Conservation (phyloP, 2,888 invertebrate species). For the Andrena trimmerana region DNA sequence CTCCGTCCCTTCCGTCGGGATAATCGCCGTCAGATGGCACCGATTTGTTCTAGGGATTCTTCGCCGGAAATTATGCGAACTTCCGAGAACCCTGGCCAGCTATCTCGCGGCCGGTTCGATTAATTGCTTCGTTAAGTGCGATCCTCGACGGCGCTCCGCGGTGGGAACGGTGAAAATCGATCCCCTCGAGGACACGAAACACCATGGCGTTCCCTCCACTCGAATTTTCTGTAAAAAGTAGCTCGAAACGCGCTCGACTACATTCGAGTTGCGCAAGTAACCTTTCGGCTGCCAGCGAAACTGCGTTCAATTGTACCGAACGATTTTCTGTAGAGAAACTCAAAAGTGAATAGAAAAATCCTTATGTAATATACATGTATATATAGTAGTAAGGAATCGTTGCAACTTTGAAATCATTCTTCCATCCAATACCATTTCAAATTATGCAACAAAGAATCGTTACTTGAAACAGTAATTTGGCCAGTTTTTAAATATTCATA, state of each 20-base stretch:
- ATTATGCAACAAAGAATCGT: slow-evolving; percentile 20
- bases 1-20: background rate
- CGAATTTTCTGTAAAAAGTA: slow-evolving; percentile 21
- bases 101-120: background rate
- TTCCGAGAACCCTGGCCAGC: slow-evolving; percentile 32
- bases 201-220: background rate
- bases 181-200: slow-evolving; percentile 7
- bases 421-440: background rate
- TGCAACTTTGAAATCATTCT: background rate
- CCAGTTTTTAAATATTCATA: too few relatives aligned
- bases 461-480: too few relatives aligned
- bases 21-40: slow-evolving; percentile 56
- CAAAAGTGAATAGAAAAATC: background rate
- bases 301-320: background rate
- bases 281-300: slow-evolving; percentile 6
- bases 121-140: slow-evolving; percentile 4
- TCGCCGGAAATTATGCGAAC: slow-evolving; percentile 46
- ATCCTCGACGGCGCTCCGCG: background rate
- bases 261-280: slow-evolving; percentile 13
- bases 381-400: background rate
- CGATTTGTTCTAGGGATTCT: slow-evolving; percentile 48
- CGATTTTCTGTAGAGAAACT: background rate
- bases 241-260: slow-evolving; percentile 6
- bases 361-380: too few relatives aligned
- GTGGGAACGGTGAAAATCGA: background rate